Base-by-base conservation (phyloP, 2,888 invertebrate genomes). In the Sinotaia quadrata region DNA sequence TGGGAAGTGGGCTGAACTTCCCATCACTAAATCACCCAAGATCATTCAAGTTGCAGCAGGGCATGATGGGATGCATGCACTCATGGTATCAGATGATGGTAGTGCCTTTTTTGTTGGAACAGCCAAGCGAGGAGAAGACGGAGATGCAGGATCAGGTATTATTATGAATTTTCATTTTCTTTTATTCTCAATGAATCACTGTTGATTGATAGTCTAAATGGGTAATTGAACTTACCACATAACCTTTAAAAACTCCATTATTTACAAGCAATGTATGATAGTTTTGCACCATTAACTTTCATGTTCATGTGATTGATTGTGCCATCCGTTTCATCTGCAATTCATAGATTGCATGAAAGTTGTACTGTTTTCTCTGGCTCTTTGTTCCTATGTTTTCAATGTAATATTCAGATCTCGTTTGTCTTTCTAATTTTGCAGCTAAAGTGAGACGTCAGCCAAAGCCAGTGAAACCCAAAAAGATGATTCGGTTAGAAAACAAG, bases 71-170 rank as follows among this genome's bases (percentile, higher is more conserved):
- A 92, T 94, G 60, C 96, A 98, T 87, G 95, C 95, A 0, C 90
- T 98, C 62, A 88, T 98, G 36, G 91, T 98, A n/a, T 92, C 96
- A 47, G 96, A 97, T 82, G 96, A 96, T 85, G 98, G 98, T 0
- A 92, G 94, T 1, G 95, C 95, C 0, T 93, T 94, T 85, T 95
- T 95, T 89, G 91, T 91, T 77, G 95, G 98, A 10, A 93, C 95
- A 8, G 94, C 97, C 0, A 91, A 94, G 0, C 91, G 97, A 4
- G 97, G 98, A 33, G 97, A 97, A 89, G 97, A 97, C 87, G 97
- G 96, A 0, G 97, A 97, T 84, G 92, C 92, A 73, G 93, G 91
- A 69, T 69, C 81, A 33, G 80, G 83, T 83, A 47, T 4, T n/a
- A n/a, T n/a, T n/a, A n/a, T n/a, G n/a, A n/a, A n/a, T n/a, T 49